Evolutionary conservation across 1,140 invertebrate genomes (phyloP).

Genomic region (Callitettix versicolor): DNA sequence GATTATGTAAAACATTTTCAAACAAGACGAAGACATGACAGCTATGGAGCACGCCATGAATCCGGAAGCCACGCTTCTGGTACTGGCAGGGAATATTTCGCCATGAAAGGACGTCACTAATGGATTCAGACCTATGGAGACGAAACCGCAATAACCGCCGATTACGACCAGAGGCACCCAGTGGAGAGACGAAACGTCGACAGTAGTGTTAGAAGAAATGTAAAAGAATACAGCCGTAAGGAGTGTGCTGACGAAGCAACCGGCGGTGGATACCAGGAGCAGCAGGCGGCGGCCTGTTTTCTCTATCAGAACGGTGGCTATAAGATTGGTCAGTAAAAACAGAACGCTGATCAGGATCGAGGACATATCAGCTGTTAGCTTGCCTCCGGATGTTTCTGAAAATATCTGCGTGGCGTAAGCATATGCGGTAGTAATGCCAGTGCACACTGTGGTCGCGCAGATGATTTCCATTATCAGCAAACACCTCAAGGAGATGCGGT

Average conservation of each 20-base stretch:
- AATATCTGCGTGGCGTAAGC: conserved; percentile 11
- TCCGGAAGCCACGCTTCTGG: not conserved
- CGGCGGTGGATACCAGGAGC: not conserved
- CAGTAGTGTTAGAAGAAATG: not conserved
- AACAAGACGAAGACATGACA: not conserved
- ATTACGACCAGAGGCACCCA: not conserved
- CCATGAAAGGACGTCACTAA: not conserved
- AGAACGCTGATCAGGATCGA: not conserved
- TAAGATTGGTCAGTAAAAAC: not conserved
- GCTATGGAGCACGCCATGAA: not conserved
- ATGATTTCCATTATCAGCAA: not conserved
- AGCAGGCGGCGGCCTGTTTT: conserved; percentile 2
- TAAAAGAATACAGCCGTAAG: conserved; percentile 2
- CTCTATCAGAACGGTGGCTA: conserved; percentile 1
- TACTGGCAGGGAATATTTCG: not conserved
- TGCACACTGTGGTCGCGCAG: not conserved
- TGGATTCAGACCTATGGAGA: not conserved
- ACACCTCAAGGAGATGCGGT: not conserved
- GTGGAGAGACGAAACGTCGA: not conserved
- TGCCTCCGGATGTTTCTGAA: not conserved
- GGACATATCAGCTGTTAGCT: not conserved
- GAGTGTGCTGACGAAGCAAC: not conserved
- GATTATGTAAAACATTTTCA: conserved; percentile 1
- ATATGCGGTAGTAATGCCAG: not conserved
- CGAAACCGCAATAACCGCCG: not conserved